A percentile compares a stretch with the other conserved stretches of the same genome.
Evolutionary conservation across 2,797 vertebrate species (phyloP).

Genomic region (Aselliscus stoliczkanus): DNA sequence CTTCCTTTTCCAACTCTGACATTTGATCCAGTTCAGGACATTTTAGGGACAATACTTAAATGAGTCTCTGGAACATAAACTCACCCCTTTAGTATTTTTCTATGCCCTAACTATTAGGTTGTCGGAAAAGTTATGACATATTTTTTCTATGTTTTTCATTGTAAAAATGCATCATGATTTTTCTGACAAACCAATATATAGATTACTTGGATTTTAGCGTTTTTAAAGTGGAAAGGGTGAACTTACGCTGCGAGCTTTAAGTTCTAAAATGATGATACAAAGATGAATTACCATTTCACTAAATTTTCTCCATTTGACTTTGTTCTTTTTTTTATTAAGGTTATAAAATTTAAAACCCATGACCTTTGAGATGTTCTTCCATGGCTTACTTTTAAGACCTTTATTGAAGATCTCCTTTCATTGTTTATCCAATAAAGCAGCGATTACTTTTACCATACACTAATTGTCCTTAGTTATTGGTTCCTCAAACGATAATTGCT

Average conservation of each 20-base stretch:
- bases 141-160: no score
- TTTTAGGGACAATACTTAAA: neutral
- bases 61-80: neutral
- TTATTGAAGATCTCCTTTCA: neutral
- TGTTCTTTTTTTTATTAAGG: neutral
- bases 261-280: neutral
- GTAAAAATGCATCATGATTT: no score
- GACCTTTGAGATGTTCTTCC: slow-evolving; percentile 41
- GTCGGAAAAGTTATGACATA: no score
- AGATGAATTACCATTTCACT: neutral
- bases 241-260: neutral
- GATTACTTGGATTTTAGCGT: neutral
- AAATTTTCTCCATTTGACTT: neutral
- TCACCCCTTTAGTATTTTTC: neutral
- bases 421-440: slow-evolving; percentile 11
- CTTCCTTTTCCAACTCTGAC: neutral
- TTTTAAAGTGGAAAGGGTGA: neutral
- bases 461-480: slow-evolving; percentile 61
- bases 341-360: slow-evolving; percentile 44
- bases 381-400: slow-evolving; percentile 19
- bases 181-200: no score
- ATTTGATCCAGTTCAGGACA: neutral
- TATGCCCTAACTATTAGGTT: neutral
- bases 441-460: slow-evolving; percentile 47
- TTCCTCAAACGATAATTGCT: slow-evolving; percentile 76